Base-by-base conservation (phyloP, 2,797 vertebrate species). In the Gastrophryne carolinensis region DNA sequence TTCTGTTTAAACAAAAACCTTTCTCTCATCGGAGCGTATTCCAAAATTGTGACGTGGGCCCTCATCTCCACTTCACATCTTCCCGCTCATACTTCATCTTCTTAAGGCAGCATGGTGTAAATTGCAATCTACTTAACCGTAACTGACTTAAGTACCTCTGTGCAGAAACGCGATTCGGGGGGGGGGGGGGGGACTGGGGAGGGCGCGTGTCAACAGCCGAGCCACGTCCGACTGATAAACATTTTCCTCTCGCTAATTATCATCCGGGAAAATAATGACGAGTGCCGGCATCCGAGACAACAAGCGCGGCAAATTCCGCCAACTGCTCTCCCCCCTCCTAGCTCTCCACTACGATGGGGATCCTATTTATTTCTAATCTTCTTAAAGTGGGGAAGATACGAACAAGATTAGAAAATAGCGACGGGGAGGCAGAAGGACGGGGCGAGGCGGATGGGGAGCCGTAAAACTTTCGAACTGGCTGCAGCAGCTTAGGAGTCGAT, bases 321-420 rank as follows among this genome's bases (percentile, higher is more conserved):
- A n/a, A 4, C 39, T 8, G 3, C 15, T n/a, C n/a, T 29, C 69
- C 26, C 50, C 56, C 35, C 17, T 73, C 10, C 23, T 29, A 12
- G 11, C 35, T 44, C 39, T 66, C 23, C 27, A 21, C 29, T 17
- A n/a, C 24, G 21, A 12, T 30, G 19, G 29, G 39, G 35, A 75
- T 75, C 53, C 53, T 50, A 50, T 52, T 75, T 66, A 35, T 49
- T 60, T 66, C 53, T 75, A 75, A 67, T 67, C 72, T 75, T 19
- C 53, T 75, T 75, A 58, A 75, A 75, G 72, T 63, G 60, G 23
- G 63, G 67, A 65, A 58, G 72, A 75, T 75, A 53, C 12, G 63
- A 67, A 57, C 39, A 50, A 67, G 72, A 75, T 75, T 67, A 75
- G 60, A 60, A 58, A 66, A 47, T 27, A 21, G 29, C 27, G 19